Conservation (phyloP, 2,797 vertebrate species). For the Bovichtus diacanthus region DNA sequence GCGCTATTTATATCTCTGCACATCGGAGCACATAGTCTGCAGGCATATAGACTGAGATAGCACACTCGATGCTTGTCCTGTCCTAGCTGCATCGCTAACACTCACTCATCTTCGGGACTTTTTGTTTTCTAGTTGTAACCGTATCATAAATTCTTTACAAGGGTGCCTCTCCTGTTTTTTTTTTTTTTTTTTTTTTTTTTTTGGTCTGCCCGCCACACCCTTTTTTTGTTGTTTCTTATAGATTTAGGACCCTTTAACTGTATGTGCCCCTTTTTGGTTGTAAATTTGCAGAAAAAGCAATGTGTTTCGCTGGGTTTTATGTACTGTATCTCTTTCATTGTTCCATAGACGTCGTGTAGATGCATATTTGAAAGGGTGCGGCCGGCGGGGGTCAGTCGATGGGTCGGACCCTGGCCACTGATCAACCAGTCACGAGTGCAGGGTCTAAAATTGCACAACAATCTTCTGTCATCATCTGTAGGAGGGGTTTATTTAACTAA, state of each 20-base stretch:
- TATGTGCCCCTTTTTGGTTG: slow-evolving; percentile 32
- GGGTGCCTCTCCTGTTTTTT: slow-evolving; percentile 59
- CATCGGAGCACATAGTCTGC: slow-evolving; percentile 57
- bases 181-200: neutral
- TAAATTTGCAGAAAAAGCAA: slow-evolving; percentile 56
- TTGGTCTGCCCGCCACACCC: neutral
- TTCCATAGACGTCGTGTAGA: slow-evolving; percentile 45
- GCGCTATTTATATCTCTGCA: slow-evolving; percentile 69
- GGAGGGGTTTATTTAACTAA: slow-evolving; percentile 69
- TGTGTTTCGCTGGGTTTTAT: slow-evolving; percentile 61
- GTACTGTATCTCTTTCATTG: slow-evolving; percentile 65
- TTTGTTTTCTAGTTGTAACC: slow-evolving; percentile 6
- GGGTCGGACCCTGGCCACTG: slow-evolving; percentile 68
- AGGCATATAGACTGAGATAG: slow-evolving; percentile 42
- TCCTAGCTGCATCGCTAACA: slow-evolving; percentile 54
- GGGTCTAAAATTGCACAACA: slow-evolving; percentile 67
- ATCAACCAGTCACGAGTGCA: slow-evolving; percentile 82
- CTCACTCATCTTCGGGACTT: slow-evolving; percentile 31
- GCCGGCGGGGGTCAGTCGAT: slow-evolving; percentile 13
- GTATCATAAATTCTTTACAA: slow-evolving; percentile 43
- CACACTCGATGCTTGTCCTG: slow-evolving; percentile 55
- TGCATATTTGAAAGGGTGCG: slow-evolving; percentile 8
- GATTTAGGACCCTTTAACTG: slow-evolving; percentile 38
- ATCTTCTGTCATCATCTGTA: slow-evolving; percentile 55
- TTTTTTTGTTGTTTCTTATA: slow-evolving; percentile 16